These are phyloP conservation scores for Sycophila sp. DNA, from an alignment of 1,140 invertebrate species.

Conservation along the genomic window DNA sequence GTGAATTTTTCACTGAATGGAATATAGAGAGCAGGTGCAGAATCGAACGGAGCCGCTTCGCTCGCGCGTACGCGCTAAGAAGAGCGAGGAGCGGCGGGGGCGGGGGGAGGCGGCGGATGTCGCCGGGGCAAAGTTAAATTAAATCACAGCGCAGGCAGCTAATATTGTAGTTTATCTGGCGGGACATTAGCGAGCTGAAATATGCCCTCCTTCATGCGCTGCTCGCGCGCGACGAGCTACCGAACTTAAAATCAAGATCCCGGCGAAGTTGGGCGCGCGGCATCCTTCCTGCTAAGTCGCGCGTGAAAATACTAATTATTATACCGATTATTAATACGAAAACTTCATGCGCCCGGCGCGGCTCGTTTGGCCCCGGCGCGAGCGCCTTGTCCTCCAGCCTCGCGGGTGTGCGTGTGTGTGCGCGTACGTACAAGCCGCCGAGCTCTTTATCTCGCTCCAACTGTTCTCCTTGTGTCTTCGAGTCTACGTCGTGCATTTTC, in stretches of 20 bases:
- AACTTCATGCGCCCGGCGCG: constrained; percentile 48
- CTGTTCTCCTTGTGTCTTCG: too few relatives aligned
- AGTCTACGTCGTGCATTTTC: too few relatives aligned
- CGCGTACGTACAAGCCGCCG: neutral
- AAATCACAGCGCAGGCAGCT: constrained; percentile 64
- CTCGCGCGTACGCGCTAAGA: neutral
- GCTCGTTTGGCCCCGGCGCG: neutral
- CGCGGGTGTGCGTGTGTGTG: neutral
- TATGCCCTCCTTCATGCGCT: constrained; percentile 58
- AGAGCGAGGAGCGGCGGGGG: constrained; percentile 5
- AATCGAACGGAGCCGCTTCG: neutral
- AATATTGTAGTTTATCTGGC: constrained; percentile 67
- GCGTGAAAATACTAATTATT: constrained; percentile 68
- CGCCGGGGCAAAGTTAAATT: constrained; percentile 66
- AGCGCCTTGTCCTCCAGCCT: neutral
- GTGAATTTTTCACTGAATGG: too few relatives aligned
- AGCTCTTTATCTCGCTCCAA: neutral
- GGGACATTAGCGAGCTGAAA: constrained; percentile 65
- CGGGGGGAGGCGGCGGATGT: constrained; percentile 53
- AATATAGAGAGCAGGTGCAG: neutral
- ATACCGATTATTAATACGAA: constrained; percentile 67
- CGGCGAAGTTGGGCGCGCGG: constrained; percentile 40
- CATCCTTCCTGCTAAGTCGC: constrained; percentile 54
- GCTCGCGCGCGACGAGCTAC: neutral
- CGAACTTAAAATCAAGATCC: constrained; percentile 67